These are phyloP conservation scores for Istiophorus platypterus DNA, from an alignment of 2,113 vertebrate species.

Conservation along the genomic window DNA sequence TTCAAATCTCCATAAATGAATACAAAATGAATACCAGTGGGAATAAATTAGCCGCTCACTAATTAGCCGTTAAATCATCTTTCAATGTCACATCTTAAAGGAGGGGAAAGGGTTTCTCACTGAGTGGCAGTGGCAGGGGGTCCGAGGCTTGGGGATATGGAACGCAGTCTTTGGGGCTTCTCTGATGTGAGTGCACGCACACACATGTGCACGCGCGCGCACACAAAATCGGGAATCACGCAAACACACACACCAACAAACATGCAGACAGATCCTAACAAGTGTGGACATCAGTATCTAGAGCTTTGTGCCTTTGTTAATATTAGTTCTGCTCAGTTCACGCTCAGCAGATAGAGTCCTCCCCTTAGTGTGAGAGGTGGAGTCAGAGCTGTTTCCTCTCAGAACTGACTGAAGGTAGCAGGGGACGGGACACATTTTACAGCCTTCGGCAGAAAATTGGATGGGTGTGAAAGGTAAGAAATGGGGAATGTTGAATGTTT, in stretches of 20 bases:
- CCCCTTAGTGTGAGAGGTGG: constrained; percentile 29
- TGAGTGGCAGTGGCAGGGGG: constrained; percentile 28
- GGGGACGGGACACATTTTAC: constrained; percentile 59
- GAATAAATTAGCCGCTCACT: constrained; percentile 81
- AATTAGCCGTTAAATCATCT: constrained; percentile 78
- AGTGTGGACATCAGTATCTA: constrained; percentile 29
- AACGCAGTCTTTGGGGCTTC: constrained; percentile 20
- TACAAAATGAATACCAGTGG: constrained; percentile 75
- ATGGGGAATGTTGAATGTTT: constrained; percentile 53
- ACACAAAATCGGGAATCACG: constrained; percentile 3
- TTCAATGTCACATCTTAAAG: constrained; percentile 71
- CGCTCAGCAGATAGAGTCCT: constrained; percentile 50
- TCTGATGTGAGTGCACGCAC: neutral
- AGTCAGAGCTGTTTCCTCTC: constrained; percentile 30
- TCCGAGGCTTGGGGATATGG: constrained; percentile 30
- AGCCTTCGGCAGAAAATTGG: constrained; percentile 60
- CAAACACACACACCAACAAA: constrained; percentile 2
- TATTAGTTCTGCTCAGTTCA: constrained; percentile 51
- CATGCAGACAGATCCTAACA: constrained; percentile 17
- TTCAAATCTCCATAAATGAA: constrained; percentile 81
- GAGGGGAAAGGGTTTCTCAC: constrained; percentile 55
- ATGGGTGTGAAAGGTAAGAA: constrained; percentile 53
- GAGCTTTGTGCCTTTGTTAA: constrained; percentile 52
- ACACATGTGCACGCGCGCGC: neutral
- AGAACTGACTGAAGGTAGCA: constrained; percentile 37